Conservation (phyloP, 1,140 invertebrate genomes). For the Matsumurasca onukii region DNA sequence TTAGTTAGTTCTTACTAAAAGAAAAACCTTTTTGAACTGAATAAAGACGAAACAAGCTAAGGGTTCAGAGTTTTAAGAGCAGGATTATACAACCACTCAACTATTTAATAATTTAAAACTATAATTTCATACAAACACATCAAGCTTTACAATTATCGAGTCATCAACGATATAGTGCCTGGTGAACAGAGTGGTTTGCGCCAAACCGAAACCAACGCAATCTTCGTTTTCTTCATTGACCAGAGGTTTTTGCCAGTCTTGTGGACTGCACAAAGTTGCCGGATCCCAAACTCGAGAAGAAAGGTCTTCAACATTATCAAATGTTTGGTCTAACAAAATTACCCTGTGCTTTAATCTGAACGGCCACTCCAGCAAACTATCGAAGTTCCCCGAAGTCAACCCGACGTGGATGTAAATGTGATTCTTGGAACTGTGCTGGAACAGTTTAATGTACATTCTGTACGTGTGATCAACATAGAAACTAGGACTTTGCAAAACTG, state of each 20-base stretch:
- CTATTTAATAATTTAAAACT: no score
- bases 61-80: no score
- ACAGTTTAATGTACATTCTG: constrained; percentile 48
- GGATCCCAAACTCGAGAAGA: constrained; percentile 49
- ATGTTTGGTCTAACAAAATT: constrained; percentile 45
- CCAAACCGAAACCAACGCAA: constrained; percentile 50
- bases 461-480: constrained; percentile 46
- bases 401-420: constrained; percentile 49
- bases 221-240: constrained; percentile 47
- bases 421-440: constrained; percentile 45
- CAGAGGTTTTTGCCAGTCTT: constrained; percentile 47
- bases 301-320: constrained; percentile 42
- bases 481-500: constrained; percentile 45
- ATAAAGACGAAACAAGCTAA: no score
- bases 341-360: constrained; percentile 46
- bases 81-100: no score
- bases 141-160: constrained; percentile 47
- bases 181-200: constrained; percentile 45
- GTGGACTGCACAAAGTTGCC: constrained; percentile 46
- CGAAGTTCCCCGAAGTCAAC: constrained; percentile 44
- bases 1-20: no score
- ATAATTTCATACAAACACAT: constrained; percentile 27
- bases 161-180: constrained; percentile 46
- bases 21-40: no score
- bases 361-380: constrained; percentile 46